Percentiles rank a stretch among this genome's conserved stretches.
Conservation (phyloP, 2,888 invertebrate genomes). For the Rugalucina vietnamica region DNA sequence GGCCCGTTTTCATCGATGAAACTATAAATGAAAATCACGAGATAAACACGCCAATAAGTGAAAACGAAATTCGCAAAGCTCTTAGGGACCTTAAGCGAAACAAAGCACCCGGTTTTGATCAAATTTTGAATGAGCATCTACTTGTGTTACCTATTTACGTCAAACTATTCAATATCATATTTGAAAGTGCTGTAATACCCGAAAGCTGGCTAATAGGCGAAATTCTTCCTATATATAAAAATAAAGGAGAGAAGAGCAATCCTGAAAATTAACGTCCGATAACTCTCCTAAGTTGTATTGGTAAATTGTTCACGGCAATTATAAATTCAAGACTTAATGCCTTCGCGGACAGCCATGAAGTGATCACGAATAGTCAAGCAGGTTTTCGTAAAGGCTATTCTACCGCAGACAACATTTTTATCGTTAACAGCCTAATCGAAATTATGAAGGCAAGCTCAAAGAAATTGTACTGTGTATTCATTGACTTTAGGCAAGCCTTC, state of each 20-base stretch:
- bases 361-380: conserved; percentile 19
- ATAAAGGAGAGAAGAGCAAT: too few species aligned
- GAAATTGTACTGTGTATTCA: conserved; percentile 10
- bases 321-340: conserved; percentile 16
- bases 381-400: conserved; percentile 27
- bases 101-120: background rate
- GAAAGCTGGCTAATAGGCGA: background rate
- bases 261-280: background rate
- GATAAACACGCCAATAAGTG: too few species aligned
- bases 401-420: conserved; percentile 29
- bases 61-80: too few species aligned
- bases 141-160: background rate
- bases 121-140: background rate
- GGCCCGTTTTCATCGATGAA: too few species aligned
- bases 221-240: too few species aligned
- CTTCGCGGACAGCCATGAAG: background rate
- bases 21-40: too few species aligned
- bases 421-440: conserved; percentile 13
- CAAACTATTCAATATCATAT: background rate
- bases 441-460: background rate
- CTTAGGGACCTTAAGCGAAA: too few species aligned
- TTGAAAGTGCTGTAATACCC: background rate
- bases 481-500: conserved; percentile 22
- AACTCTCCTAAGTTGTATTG: background rate
- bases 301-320: background rate